phyloP scores from a whole-genome alignment of 2,797 vertebrate genomes.

The Notolepis coatsorum region DNA sequence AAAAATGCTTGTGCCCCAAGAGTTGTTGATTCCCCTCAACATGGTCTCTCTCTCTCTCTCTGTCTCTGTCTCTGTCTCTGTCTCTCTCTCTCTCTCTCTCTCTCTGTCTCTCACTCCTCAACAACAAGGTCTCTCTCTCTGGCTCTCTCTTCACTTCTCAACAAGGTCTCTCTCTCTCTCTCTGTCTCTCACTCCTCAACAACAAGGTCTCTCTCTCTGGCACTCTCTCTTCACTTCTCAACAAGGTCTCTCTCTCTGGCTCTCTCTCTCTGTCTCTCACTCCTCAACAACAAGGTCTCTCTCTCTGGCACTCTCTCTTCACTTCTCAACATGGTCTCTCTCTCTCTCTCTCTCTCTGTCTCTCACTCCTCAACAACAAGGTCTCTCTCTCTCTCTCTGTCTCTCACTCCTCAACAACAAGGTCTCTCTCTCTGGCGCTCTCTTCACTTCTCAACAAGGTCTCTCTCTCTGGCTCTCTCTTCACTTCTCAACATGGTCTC shows the following conservation, averaged over 20 bases:
- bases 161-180: not conserved
- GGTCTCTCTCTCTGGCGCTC: slow-evolving; percentile 26
- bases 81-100: not conserved
- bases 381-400: too few relatives aligned
- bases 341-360: slow-evolving; percentile 22
- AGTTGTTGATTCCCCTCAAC: slow-evolving; percentile 63
- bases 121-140: not conserved
- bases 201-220: too few relatives aligned
- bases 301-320: not conserved
- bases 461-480: not conserved
- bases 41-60: not conserved
- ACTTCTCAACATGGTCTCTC: too few relatives aligned
- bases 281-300: too few relatives aligned
- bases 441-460: slow-evolving; percentile 36
- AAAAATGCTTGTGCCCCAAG: slow-evolving; percentile 45
- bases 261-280: slow-evolving; percentile 54
- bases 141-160: not conserved
- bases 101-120: slow-evolving; percentile 51
- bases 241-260: slow-evolving; percentile 16
- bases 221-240: too few relatives aligned
- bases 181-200: slow-evolving; percentile 59
- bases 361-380: slow-evolving; percentile 59
- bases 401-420: too few relatives aligned
- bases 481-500: too few relatives aligned
- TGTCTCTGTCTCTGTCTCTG: not conserved